Conservation (phyloP, 2,113 vertebrate genomes). For the Carettochelys insculpta region DNA sequence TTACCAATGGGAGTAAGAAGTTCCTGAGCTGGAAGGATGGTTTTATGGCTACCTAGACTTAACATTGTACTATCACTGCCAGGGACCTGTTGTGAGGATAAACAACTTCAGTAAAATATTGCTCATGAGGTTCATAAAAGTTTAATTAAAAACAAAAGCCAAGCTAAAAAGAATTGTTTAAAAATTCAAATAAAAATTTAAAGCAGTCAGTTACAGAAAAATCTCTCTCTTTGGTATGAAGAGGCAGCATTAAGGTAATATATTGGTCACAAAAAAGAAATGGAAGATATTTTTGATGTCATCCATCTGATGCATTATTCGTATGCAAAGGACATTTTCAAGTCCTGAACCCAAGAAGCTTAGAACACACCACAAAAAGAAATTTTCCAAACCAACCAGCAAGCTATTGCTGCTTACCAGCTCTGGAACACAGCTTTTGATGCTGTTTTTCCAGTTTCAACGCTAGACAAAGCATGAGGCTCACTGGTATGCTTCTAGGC, state of each 20-base stretch:
- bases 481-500: too few species aligned
- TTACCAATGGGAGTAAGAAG: not conserved
- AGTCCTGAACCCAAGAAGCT: slow-evolving; percentile 11
- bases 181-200: slow-evolving; percentile 50
- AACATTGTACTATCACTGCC: accelerated
- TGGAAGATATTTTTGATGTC: slow-evolving; percentile 56
- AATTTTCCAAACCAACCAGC: not conserved
- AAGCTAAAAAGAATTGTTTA: slow-evolving; percentile 25
- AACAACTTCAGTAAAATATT: not conserved
- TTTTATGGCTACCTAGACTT: not conserved
- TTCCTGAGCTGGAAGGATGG: not conserved
- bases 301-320: not conserved
- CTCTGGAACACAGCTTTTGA: not conserved
- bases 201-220: slow-evolving; percentile 38
- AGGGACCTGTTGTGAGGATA: not conserved
- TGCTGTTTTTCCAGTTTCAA: not conserved
- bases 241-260: slow-evolving; percentile 53
- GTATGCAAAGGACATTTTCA: not conserved
- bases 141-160: not conserved
- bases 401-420: slow-evolving; percentile 1
- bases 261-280: slow-evolving; percentile 27
- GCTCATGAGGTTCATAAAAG: slow-evolving; percentile 23
- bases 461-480: too few species aligned
- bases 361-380: not conserved
- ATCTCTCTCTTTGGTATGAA: slow-evolving; percentile 62